These are phyloP conservation scores for Monodelphis domestica DNA, from an alignment of 2,797 vertebrate genomes.

Conservation along the genomic window DNA sequence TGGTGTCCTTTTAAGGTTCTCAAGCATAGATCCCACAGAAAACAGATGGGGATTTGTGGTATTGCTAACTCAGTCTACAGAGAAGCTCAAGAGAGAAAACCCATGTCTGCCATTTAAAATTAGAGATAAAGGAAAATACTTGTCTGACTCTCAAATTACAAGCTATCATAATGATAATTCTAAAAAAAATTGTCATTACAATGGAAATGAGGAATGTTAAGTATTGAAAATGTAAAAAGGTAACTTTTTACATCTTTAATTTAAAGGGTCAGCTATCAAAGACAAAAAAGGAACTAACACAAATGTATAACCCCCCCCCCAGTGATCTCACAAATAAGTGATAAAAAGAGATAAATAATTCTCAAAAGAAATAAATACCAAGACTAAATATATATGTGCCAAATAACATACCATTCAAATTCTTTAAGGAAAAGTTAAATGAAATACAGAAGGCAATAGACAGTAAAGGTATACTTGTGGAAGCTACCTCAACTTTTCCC, in stretches of 20 bases:
- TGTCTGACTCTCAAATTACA: neutral
- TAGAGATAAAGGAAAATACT: slow-evolving; percentile 34
- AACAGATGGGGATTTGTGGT: slow-evolving; percentile 8
- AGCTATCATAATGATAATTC: slow-evolving; percentile 4
- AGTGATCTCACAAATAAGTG: neutral
- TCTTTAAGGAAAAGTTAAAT: too few species aligned
- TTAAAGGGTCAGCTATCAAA: neutral
- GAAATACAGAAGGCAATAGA: too few species aligned
- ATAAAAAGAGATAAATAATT: neutral
- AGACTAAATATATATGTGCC: too few species aligned
- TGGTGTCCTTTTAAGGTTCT: neutral
- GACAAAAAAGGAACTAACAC: neutral
- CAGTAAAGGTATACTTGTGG: too few species aligned
- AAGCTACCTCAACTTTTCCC: too few species aligned
- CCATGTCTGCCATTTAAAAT: slow-evolving; percentile 12
- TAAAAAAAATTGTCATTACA: too few species aligned
- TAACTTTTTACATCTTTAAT: neutral
- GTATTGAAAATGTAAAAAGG: neutral
- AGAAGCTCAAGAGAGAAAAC: slow-evolving; percentile 34
- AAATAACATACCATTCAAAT: too few species aligned
- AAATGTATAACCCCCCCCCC: neutral
- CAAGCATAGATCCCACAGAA: slow-evolving; percentile 18
- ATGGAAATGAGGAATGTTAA: neutral
- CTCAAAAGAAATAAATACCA: too few species aligned
- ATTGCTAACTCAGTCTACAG: slow-evolving; percentile 1